Percentiles rank a stretch among this genome's conserved stretches.
phyloP scores from a whole-genome alignment of 1,140 invertebrate genomes.

The Drosophila erecta region DNA sequence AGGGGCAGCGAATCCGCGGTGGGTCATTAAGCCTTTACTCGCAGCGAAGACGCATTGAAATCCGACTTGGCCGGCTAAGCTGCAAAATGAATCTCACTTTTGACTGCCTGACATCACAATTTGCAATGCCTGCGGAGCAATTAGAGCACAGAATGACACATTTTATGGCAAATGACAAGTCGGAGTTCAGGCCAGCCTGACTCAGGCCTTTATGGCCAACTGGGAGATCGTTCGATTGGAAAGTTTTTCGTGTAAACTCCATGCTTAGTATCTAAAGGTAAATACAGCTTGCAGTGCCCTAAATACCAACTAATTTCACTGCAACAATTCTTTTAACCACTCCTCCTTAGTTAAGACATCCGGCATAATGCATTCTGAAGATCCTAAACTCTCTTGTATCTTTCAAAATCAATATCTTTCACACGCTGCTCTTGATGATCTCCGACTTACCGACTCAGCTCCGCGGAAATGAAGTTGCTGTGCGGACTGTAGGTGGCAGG shows the following conservation, averaged over 20 bases:
- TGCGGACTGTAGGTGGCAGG: conserved; percentile 91
- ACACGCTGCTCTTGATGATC: too few species aligned
- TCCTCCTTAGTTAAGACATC: too few species aligned
- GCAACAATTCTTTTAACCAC: too few species aligned
- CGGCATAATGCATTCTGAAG: too few species aligned
- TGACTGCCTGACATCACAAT: conserved; percentile 64
- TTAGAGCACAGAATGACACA: conserved; percentile 66
- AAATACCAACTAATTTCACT: too few species aligned
- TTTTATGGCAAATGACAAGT: conserved; percentile 17
- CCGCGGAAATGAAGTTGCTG: conserved; percentile 92
- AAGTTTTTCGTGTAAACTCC: not conserved
- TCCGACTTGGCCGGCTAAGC: conserved; percentile 3
- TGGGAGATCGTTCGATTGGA: not conserved
- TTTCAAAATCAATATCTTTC: not conserved
- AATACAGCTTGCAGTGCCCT: too few species aligned
- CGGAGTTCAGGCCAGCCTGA: not conserved
- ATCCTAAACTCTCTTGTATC: not conserved
- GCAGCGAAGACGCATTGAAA: conserved; percentile 24
- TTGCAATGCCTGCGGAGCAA: conserved; percentile 42
- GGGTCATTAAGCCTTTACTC: conserved; percentile 29
- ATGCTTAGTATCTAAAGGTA: too few species aligned
- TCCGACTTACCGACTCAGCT: conserved; percentile 91
- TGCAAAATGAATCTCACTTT: conserved; percentile 36
- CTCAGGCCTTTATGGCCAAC: not conserved
- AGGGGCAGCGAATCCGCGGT: conserved; percentile 1